Evolutionary conservation across 2,797 vertebrate species (phyloP).

Genomic region (Arnoldichthys spilopterus): DNA sequence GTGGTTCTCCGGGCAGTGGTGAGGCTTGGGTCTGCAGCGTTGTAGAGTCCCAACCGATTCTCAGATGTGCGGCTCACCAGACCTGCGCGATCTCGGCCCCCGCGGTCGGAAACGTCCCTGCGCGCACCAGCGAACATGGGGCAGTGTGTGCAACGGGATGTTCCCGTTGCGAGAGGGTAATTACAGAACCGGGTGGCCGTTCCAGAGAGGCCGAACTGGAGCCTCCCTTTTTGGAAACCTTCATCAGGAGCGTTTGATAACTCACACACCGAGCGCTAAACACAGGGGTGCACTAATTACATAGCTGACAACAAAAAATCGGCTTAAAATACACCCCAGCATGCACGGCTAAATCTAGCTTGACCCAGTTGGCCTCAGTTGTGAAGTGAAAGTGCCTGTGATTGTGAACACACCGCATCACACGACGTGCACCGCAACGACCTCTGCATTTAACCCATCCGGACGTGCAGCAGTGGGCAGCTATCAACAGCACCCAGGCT

Average conservation of each 20-base stretch:
- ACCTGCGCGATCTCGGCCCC: not conserved
- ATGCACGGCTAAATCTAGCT: not conserved
- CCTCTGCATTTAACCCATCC: too few relatives aligned
- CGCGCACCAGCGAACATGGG: slow-evolving; percentile 45
- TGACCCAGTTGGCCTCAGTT: too few relatives aligned
- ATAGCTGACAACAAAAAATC: not conserved
- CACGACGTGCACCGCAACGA: too few relatives aligned
- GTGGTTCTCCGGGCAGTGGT: slow-evolving; percentile 6
- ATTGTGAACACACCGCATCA: too few relatives aligned
- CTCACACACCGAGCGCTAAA: slow-evolving; percentile 18
- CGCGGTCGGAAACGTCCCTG: slow-evolving; percentile 1
- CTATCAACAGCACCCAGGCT: too few relatives aligned
- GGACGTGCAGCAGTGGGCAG: too few relatives aligned
- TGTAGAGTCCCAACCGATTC: not conserved
- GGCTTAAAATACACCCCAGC: slow-evolving; percentile 34
- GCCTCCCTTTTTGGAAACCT: slow-evolving; percentile 10
- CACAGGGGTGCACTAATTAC: slow-evolving; percentile 34
- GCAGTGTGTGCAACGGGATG: slow-evolving; percentile 26
- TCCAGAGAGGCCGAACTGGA: slow-evolving; percentile 24
- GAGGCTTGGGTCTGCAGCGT: not conserved
- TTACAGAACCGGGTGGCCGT: slow-evolving; percentile 48
- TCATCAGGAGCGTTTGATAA: slow-evolving; percentile 35
- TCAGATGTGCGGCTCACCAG: not conserved
- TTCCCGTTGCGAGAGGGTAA: slow-evolving; percentile 45
- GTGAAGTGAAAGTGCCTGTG: too few relatives aligned